Conservation (phyloP, 92 coral and sea anemone genomes). For the Porites lobata region DNA sequence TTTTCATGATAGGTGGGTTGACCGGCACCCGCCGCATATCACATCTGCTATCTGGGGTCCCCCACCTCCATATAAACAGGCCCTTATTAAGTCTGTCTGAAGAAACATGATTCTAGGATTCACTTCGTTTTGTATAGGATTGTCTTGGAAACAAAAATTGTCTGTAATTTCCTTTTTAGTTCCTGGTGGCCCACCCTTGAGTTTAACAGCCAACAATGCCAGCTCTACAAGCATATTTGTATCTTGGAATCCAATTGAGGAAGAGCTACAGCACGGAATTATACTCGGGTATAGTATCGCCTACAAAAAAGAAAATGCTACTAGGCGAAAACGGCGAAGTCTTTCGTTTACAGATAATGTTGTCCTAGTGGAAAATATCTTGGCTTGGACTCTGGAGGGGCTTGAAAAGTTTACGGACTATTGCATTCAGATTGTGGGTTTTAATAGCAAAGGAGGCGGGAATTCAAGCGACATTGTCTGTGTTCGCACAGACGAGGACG, state of each 20-base stretch:
- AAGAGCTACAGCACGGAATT: constrained; percentile 39
- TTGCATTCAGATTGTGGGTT: constrained; percentile 48
- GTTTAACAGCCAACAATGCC: constrained; percentile 26
- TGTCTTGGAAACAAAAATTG: neutral
- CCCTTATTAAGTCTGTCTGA: no score
- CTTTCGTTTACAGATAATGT: no score
- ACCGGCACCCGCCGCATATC: no score
- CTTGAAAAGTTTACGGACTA: constrained; percentile 59
- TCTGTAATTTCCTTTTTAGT: constrained; percentile 8
- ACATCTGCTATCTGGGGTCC: no score
- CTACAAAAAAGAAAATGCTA: neutral
- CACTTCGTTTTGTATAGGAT: neutral
- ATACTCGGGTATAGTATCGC: constrained; percentile 59
- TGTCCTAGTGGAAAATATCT: neutral
- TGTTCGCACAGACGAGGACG: constrained; percentile 38
- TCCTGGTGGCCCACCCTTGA: constrained; percentile 52
- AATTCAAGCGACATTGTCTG: constrained; percentile 10
- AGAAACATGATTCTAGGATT: neutral
- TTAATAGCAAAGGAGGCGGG: constrained; percentile 62
- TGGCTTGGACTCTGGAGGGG: constrained; percentile 25
- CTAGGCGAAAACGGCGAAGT: constrained; percentile 31
- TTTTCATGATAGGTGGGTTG: no score
- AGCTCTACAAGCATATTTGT: constrained; percentile 51
- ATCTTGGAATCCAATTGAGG: constrained; percentile 50
- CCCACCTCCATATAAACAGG: no score